phyloP scores from a whole-genome alignment of 2,888 invertebrate genomes.

The Chydorus sphaericus region DNA sequence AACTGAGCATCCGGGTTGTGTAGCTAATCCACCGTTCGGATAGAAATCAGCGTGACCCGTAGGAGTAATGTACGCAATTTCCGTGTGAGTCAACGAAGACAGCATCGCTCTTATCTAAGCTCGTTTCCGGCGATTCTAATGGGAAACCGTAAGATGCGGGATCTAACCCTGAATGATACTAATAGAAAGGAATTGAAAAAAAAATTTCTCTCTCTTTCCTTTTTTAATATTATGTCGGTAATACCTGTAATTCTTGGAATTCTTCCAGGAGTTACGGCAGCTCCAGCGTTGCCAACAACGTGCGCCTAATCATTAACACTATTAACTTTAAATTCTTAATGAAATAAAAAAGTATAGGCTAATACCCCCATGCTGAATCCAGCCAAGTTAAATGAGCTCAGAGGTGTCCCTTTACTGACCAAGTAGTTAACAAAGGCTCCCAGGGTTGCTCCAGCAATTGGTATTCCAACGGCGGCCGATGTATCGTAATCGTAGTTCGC shows the following conservation, averaged over 20 bases:
- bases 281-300: slow-evolving; percentile 45
- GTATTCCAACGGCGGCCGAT: slow-evolving; percentile 40
- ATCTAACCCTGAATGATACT: slow-evolving; percentile 34
- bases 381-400: slow-evolving; percentile 41
- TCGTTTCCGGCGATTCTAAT: slow-evolving; percentile 29
- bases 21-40: slow-evolving; percentile 49
- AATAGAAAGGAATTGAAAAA: not conserved
- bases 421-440: slow-evolving; percentile 42
- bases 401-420: slow-evolving; percentile 37
- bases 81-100: slow-evolving; percentile 49
- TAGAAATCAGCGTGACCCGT: slow-evolving; percentile 59
- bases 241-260: slow-evolving; percentile 14
- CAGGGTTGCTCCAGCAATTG: slow-evolving; percentile 42
- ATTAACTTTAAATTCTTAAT: no score
- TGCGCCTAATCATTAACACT: slow-evolving; percentile 33
- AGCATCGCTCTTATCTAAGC: slow-evolving; percentile 48
- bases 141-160: slow-evolving; percentile 52
- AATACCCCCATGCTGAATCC: slow-evolving; percentile 42
- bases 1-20: slow-evolving; percentile 38
- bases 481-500: slow-evolving; percentile 45
- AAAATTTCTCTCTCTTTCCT: not conserved
- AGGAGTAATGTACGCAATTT: slow-evolving; percentile 42
- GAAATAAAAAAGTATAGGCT: no score
- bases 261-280: slow-evolving; percentile 1
- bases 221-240: not conserved